A percentile compares a stretch with the other conserved stretches of the same genome.
phyloP scores from a whole-genome alignment of 1,140 invertebrate species.

The Pogonomyrmex californicus region DNA sequence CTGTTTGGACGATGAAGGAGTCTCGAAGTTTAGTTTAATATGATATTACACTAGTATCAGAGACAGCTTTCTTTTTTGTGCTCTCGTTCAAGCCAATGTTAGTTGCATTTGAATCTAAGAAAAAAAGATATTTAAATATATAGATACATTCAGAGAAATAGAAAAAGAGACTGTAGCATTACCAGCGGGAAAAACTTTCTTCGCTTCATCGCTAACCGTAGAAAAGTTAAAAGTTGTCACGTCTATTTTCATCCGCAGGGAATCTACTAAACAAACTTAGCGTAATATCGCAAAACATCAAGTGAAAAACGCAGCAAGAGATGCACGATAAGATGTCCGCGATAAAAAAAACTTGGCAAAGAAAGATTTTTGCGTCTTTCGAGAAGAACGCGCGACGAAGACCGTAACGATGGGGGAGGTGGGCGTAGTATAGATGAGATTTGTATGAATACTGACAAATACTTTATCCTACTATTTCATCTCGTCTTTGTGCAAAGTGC shows the following conservation, averaged over 20 bases:
- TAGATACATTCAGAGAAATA: neutral
- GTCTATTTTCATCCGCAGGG: conserved; percentile 20
- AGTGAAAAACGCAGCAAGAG: conserved; percentile 40
- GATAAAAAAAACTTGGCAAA: conserved; percentile 33
- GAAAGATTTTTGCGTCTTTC: conserved; percentile 26
- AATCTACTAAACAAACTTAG: conserved; percentile 39
- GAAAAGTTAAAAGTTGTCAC: conserved; percentile 58
- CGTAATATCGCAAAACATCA: conserved; percentile 37
- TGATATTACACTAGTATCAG: neutral
- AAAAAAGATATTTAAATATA: conserved; percentile 20
- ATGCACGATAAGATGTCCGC: conserved; percentile 23
- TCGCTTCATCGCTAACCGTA: neutral
- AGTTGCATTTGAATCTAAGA: neutral
- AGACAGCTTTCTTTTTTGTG: neutral
- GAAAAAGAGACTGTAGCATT: neutral
- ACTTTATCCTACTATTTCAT: neutral
- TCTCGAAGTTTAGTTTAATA: conserved; percentile 1
- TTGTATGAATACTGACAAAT: neutral
- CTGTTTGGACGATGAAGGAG: neutral
- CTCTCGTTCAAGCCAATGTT: neutral
- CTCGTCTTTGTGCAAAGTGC: conserved; percentile 24
- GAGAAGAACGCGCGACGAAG: conserved; percentile 1
- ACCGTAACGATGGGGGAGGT: conserved; percentile 19
- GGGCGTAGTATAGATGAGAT: neutral
- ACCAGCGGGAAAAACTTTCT: conserved; percentile 17